Conservation (phyloP, 2,888 invertebrate genomes). For the Drosophila melanosoma region DNA sequence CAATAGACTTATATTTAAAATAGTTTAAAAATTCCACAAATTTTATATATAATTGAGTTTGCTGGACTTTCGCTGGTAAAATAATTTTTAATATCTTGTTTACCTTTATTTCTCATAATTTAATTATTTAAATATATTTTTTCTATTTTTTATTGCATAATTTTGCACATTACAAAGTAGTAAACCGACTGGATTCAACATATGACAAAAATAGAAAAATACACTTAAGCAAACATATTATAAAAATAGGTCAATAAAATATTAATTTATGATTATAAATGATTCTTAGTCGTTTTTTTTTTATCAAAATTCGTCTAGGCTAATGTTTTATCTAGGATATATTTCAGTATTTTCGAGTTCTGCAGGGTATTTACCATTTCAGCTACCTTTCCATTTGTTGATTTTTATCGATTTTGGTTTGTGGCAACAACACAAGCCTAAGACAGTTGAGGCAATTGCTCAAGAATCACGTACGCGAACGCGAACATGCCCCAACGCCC, state of each 20-base stretch:
- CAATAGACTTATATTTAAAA: no score
- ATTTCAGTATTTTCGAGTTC: background rate
- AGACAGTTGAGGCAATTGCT: constrained; percentile 54
- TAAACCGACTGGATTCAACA: no score
- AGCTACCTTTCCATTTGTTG: background rate
- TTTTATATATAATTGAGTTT: background rate
- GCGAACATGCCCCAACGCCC: constrained; percentile 45
- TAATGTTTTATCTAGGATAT: background rate
- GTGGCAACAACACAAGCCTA: constrained; percentile 8
- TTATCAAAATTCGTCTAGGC: no score
- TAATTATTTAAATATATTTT: background rate
- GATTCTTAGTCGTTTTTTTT: background rate
- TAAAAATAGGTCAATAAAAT: background rate
- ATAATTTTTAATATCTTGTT: background rate
- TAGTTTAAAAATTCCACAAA: background rate
- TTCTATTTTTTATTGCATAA: background rate
- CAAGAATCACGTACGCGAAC: constrained; percentile 74
- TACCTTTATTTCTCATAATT: background rate
- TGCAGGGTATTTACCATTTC: background rate
- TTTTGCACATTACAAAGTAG: no score
- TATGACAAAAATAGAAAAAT: no score
- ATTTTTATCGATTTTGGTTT: constrained; percentile 50
- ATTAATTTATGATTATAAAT: background rate
- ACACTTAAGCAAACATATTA: background rate
- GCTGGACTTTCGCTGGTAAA: background rate